These are phyloP conservation scores for Balearica regulorum DNA, from an alignment of 2,797 vertebrate species.

Conservation along the genomic window DNA sequence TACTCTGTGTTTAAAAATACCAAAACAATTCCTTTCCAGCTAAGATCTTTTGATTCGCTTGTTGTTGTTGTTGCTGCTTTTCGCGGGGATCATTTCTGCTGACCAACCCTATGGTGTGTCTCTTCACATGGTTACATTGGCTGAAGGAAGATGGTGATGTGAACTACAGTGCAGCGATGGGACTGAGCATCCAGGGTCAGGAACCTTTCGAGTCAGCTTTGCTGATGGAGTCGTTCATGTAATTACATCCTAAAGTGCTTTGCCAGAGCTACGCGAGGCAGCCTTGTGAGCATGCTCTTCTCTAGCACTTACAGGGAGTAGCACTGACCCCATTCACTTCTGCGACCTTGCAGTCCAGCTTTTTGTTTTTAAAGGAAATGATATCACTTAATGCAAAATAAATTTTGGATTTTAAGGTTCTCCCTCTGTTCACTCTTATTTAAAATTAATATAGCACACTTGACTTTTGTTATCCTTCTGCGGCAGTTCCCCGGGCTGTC, in stretches of 20 bases:
- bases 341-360: not conserved
- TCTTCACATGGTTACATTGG: not conserved
- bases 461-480: not conserved
- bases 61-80: not conserved
- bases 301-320: slow-evolving; percentile 30
- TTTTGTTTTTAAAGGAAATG: slow-evolving; percentile 37
- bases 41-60: not conserved
- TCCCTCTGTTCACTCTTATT: not conserved
- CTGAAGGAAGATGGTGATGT: slow-evolving; percentile 9
- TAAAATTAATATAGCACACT: not conserved
- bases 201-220: slow-evolving; percentile 62
- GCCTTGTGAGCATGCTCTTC: slow-evolving; percentile 18
- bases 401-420: not conserved
- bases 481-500: not conserved
- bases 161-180: slow-evolving; percentile 6
- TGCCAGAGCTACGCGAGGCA: slow-evolving; percentile 6
- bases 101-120: not conserved
- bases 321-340: slow-evolving; percentile 16
- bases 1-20: not conserved
- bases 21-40: not conserved
- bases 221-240: slow-evolving; percentile 66
- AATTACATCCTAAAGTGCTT: slow-evolving; percentile 64
- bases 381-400: not conserved
- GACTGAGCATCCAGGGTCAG: slow-evolving; percentile 56
- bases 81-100: not conserved